These are phyloP conservation scores for Aurelia sp. DNA, from an alignment of 30 jellyfish, hydroid and myxozoan species.

Conservation along the genomic window DNA sequence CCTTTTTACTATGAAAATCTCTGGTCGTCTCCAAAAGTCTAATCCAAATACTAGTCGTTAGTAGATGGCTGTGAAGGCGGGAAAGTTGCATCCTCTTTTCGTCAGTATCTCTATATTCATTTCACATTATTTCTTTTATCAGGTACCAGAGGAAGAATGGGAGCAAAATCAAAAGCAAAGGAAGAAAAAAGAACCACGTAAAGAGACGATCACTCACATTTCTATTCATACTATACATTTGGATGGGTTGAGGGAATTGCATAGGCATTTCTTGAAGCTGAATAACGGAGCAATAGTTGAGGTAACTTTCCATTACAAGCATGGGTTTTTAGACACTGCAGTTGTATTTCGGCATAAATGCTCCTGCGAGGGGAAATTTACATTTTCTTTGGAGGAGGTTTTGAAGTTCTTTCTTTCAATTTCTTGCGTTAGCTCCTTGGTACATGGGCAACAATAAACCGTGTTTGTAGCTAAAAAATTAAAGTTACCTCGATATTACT, in stretches of 20 bases:
- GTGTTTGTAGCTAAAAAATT: no score
- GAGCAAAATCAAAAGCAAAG: constrained; percentile 41
- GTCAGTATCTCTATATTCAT: no score
- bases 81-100: no score
- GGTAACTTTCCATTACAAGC: constrained; percentile 31
- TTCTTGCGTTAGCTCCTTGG: no score
- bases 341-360: background rate
- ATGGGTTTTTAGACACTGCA: background rate
- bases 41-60: no score
- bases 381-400: no score
- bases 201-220: constrained; percentile 88
- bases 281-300: constrained; percentile 94
- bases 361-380: background rate
- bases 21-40: no score
- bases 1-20: no score
- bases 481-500: no score
- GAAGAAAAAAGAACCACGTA: constrained; percentile 67
- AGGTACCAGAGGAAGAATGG: constrained; percentile 85
- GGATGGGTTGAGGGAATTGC: constrained; percentile 90
- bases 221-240: constrained; percentile 83
- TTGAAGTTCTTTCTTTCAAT: no score
- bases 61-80: no score
- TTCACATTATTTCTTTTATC: background rate
- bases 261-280: constrained; percentile 84
- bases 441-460: no score